phyloP scores from a whole-genome alignment of 2,113 vertebrate genomes.

The Ailuropoda melanoleuca region DNA sequence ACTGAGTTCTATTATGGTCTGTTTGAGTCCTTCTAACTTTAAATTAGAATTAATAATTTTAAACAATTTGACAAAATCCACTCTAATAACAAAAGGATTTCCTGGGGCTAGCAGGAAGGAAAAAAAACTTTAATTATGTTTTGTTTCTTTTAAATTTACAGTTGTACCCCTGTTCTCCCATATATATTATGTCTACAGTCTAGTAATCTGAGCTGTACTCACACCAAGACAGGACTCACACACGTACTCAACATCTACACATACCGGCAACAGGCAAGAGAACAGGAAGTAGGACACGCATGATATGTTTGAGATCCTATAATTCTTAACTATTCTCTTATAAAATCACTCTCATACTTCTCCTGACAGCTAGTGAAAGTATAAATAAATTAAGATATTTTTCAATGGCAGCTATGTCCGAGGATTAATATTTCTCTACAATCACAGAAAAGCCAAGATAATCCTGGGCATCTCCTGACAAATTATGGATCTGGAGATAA shows the following conservation, averaged over 20 bases:
- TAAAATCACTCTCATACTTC: background rate
- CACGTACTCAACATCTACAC: background rate
- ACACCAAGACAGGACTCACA: background rate
- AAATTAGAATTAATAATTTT: background rate
- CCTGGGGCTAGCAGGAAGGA: background rate
- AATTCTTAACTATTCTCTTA: background rate
- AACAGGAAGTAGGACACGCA: background rate
- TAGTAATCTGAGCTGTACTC: background rate
- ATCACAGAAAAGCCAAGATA: background rate
- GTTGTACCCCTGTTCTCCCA: background rate
- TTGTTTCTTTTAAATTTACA: background rate
- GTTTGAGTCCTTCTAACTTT: background rate
- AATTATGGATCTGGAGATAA: background rate
- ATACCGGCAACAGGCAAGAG: background rate
- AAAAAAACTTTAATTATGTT: background rate
- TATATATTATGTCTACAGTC: background rate
- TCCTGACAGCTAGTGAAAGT: background rate
- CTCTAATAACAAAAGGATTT: background rate
- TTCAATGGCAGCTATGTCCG: background rate
- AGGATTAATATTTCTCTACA: background rate
- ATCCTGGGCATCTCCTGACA: background rate
- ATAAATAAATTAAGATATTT: background rate
- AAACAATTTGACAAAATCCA: slow-evolving; percentile 11
- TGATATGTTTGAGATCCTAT: background rate
- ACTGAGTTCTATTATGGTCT: background rate